Evolutionary conservation across 2,888 invertebrate genomes (phyloP), one percentile per base, ranked within the genome.

Genomic region (Tetranychus truncatus): DNA sequence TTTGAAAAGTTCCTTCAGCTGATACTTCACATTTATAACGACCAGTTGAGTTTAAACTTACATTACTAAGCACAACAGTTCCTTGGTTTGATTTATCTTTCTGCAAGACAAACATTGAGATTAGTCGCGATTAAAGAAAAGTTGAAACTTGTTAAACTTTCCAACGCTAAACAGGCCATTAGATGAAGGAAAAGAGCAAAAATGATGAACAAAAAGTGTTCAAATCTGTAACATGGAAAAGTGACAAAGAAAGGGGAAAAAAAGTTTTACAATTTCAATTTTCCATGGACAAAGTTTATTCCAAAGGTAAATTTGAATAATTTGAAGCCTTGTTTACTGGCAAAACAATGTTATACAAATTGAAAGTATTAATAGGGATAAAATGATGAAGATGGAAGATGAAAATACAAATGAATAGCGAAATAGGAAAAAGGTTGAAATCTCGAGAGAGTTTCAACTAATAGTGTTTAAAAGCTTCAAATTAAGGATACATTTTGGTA

Each of bases 21-120:
- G 67, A 20, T n/a, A 75, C 74, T 74, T 75, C 75, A 46, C 75
- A 75, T 65, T 75, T 75, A 66, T 75, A 75, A n/a, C 72, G 66
- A 20, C 75, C 75, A 45, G 67, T 75, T 44, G 75, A 46, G 24
- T 73, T 74, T 44, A 72, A 11, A n/a, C 20, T 15, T 45, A 72
- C 72, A 20, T 45, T 72, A 24, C 45, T 34, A 15, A 72, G 46
- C 11, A n/a, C 20, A 9, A 46, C 20, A 44, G 5, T 34, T 11
- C 72, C 72, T 24, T 72, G n/a, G 44, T 34, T 11, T 15, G 72
- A 72, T 72, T 44, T 46, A 15, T 34, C 9, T 72, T 45, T 20
- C 72, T 72, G 20, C 8, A 72, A 72, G 6, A 20, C 6, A 21
- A 71, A 18, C 15, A 3, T 0, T 20, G 20, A 20, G 7, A 21